These are phyloP conservation scores for Chelonus insularis DNA, from an alignment of 1,140 invertebrate species.

Conservation along the genomic window DNA sequence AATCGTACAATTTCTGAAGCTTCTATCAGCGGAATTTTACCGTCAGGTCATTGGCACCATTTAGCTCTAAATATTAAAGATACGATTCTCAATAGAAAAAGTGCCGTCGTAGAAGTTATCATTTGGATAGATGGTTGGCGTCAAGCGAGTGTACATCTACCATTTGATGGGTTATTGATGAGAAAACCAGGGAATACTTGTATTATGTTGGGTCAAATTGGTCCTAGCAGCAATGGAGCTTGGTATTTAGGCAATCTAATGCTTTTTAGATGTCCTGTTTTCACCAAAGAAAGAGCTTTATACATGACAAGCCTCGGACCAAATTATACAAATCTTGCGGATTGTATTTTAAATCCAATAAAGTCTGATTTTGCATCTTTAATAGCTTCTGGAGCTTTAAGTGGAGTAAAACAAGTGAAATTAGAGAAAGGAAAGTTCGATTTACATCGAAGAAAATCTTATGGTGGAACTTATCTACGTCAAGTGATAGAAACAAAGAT, in stretches of 20 bases:
- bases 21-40: constrained; percentile 57
- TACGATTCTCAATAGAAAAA: constrained; percentile 60
- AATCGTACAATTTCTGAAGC: constrained; percentile 63
- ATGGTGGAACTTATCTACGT: constrained; percentile 49
- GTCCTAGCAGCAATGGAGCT: constrained; percentile 47
- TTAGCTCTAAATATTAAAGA: constrained; percentile 67
- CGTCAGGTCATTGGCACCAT: constrained; percentile 64
- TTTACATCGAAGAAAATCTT: constrained; percentile 46
- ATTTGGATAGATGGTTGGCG: constrained; percentile 62
- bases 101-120: constrained; percentile 64
- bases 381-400: constrained; percentile 54
- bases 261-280: constrained; percentile 60
- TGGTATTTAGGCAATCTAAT: constrained; percentile 62
- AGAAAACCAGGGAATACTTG: constrained; percentile 59
- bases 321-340: constrained; percentile 59
- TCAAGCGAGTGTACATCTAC: constrained; percentile 56
- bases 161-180: constrained; percentile 59
- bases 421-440: constrained; percentile 53
- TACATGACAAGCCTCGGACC: constrained; percentile 60
- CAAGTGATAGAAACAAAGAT: constrained; percentile 48
- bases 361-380: constrained; percentile 58
- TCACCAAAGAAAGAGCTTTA: constrained; percentile 57
- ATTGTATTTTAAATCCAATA: constrained; percentile 55
- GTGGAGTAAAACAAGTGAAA: constrained; percentile 50
- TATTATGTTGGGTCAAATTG: constrained; percentile 59